These are phyloP conservation scores for Galaxias olidus DNA, from an alignment of 2,797 vertebrate genomes.

Conservation along the genomic window DNA sequence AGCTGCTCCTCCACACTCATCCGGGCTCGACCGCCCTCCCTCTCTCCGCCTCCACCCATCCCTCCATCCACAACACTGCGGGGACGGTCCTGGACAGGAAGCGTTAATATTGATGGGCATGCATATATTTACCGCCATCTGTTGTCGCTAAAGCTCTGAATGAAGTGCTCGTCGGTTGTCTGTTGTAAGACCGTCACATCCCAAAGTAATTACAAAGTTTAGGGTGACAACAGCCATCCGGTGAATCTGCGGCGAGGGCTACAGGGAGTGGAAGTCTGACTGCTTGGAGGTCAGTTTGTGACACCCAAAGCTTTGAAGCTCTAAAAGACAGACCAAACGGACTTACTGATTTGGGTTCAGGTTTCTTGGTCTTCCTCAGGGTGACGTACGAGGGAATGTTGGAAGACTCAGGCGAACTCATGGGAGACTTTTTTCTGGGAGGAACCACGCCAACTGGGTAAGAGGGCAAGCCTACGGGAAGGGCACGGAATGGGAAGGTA, in stretches of 20 bases:
- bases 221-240: too few relatives aligned
- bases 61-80: constrained; percentile 86
- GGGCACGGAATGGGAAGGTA: neutral
- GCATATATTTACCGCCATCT: neutral
- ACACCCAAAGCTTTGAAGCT: too few relatives aligned
- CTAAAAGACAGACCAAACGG: constrained; percentile 67
- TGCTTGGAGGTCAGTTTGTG: constrained; percentile 86
- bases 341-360: constrained; percentile 84
- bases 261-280: constrained; percentile 59
- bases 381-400: constrained; percentile 97
- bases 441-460: constrained; percentile 89
- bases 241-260: too few relatives aligned
- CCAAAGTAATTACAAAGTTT: too few relatives aligned
- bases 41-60: constrained; percentile 61
- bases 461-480: constrained; percentile 68
- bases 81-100: constrained; percentile 82
- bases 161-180: too few relatives aligned
- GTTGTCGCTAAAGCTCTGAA: neutral
- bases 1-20: constrained; percentile 97
- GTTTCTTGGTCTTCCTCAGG: constrained; percentile 91
- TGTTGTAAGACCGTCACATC: too few relatives aligned
- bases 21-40: constrained; percentile 70
- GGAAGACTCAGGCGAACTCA: constrained; percentile 81
- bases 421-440: constrained; percentile 90
- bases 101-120: neutral